phyloP scores from a whole-genome alignment of 2,888 invertebrate species.

The Chalcosyrphus nemorum region DNA sequence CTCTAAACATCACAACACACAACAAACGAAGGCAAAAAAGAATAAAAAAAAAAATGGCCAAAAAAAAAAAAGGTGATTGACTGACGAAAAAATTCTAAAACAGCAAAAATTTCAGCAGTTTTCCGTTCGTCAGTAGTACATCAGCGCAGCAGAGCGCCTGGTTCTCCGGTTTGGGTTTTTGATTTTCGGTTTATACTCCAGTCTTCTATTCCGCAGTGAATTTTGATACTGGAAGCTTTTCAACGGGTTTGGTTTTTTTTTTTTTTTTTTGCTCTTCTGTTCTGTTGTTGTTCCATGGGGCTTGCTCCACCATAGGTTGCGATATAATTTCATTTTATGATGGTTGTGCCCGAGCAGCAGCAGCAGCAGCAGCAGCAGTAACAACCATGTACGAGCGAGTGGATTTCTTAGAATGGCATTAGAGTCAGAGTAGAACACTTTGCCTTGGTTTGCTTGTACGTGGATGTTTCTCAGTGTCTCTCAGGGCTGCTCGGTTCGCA shows the following conservation, averaged over 20 bases:
- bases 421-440: constrained; percentile 30
- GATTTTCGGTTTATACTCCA: background rate
- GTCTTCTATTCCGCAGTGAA: constrained; percentile 53
- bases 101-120: constrained; percentile 62
- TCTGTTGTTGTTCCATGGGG: background rate
- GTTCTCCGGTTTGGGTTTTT: constrained; percentile 28
- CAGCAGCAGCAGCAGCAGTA: constrained; percentile 3
- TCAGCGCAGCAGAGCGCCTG: background rate
- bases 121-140: constrained; percentile 42
- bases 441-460: constrained; percentile 8
- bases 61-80: constrained; percentile 65
- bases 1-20: constrained; percentile 26
- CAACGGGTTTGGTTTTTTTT: constrained; percentile 16
- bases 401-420: constrained; percentile 56
- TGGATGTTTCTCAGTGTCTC: background rate
- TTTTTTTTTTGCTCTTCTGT: background rate
- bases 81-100: constrained; percentile 69
- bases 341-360: constrained; percentile 6
- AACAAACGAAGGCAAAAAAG: background rate
- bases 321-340: constrained; percentile 46
- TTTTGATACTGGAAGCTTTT: constrained; percentile 58
- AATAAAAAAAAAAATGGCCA: constrained; percentile 38
- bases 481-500: background rate
- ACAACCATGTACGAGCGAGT: constrained; percentile 13
- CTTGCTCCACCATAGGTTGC: constrained; percentile 7